phyloP scores from a whole-genome alignment of 1,140 invertebrate genomes.

The Drosophila sp. region DNA sequence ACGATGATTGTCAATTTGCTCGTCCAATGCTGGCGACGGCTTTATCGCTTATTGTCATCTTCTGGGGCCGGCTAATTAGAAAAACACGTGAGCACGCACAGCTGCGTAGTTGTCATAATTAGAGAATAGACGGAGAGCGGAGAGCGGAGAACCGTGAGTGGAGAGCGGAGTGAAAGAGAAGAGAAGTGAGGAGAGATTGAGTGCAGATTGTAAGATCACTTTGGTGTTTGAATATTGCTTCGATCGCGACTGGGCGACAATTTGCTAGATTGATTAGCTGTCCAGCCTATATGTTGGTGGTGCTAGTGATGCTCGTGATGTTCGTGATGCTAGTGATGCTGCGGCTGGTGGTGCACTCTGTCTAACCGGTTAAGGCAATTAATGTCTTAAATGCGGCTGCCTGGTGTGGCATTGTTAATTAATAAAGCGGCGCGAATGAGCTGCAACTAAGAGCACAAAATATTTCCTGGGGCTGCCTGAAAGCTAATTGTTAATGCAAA shows the following conservation, averaged over 20 bases:
- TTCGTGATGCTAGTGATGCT: not conserved
- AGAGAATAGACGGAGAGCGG: conserved; percentile 52
- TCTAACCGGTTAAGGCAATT: conserved; percentile 72
- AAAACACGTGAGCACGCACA: conserved; percentile 82
- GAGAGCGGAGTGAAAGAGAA: conserved; percentile 24
- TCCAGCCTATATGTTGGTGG: conserved; percentile 38
- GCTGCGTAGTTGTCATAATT: conserved; percentile 82
- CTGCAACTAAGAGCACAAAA: conserved; percentile 24
- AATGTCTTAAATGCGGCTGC: conserved; percentile 78
- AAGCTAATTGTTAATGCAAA: conserved; percentile 81
- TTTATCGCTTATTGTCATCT: conserved; percentile 83
- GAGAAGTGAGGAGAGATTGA: not conserved
- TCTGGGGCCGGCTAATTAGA: conserved; percentile 71
- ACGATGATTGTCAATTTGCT: conserved; percentile 79
- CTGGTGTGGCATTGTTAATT: conserved; percentile 83
- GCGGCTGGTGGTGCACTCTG: conserved; percentile 5
- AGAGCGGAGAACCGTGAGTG: conserved; percentile 27
- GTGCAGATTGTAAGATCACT: conserved; percentile 27
- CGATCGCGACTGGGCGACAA: conserved; percentile 67
- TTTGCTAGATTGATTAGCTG: conserved; percentile 81
- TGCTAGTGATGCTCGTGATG: conserved; percentile 1
- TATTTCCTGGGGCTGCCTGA: conserved; percentile 3
- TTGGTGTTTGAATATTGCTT: conserved; percentile 47
- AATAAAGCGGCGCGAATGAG: conserved; percentile 66
- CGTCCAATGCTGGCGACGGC: conserved; percentile 64